phyloP scores from a whole-genome alignment of 2,113 vertebrate species.

The Oreochromis spilurus region DNA sequence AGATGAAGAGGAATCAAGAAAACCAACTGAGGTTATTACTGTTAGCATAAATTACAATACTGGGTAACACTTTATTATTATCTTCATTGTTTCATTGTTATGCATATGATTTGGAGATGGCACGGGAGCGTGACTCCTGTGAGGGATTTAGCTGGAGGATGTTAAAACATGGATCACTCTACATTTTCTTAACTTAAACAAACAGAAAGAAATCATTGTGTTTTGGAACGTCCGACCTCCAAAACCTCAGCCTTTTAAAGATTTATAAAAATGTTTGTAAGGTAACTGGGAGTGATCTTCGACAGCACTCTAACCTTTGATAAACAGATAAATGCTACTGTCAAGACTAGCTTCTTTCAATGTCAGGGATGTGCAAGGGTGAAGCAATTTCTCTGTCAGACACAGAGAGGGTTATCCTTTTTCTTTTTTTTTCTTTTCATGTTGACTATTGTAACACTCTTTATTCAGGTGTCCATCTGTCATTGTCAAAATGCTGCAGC shows the following conservation, averaged over 20 bases:
- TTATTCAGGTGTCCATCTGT: neutral
- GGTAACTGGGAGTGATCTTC: neutral
- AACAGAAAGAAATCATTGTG: neutral
- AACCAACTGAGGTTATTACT: neutral
- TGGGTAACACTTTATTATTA: neutral
- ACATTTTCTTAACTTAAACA: neutral
- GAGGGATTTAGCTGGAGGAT: neutral
- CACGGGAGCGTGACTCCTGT: neutral
- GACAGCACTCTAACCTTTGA: neutral
- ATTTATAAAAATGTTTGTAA: neutral
- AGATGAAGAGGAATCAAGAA: neutral
- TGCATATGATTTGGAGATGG: neutral
- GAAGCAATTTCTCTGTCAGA: neutral
- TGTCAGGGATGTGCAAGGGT: neutral
- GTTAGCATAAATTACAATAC: neutral
- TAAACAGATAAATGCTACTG: neutral
- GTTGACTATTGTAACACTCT: neutral
- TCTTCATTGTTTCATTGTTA: neutral
- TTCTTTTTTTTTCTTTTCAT: neutral
- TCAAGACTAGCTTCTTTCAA: neutral
- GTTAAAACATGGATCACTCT: neutral
- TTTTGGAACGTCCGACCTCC: neutral
- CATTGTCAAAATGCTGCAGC: neutral
- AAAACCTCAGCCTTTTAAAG: neutral
- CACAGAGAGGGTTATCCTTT: neutral